phyloP scores from a whole-genome alignment of 2,797 vertebrate species.

The Enoplosus armatus region DNA sequence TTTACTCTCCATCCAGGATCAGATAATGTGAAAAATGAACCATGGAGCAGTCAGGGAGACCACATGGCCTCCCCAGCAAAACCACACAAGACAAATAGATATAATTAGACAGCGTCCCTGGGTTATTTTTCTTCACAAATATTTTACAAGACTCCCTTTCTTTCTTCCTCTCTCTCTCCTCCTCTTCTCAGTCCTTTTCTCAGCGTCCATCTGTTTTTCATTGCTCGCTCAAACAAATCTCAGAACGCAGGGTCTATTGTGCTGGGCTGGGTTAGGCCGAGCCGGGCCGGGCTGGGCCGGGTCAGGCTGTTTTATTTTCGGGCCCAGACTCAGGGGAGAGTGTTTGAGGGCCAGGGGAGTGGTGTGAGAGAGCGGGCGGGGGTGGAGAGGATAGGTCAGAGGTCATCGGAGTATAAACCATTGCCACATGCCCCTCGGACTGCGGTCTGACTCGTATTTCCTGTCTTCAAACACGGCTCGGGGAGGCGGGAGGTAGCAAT shows the following conservation, averaged over 20 bases:
- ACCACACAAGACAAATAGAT: conserved; percentile 86
- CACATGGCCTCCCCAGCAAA: conserved; percentile 80
- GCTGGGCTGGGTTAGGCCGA: conserved; percentile 62
- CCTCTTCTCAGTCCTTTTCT: conserved; percentile 74
- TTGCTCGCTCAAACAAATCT: conserved; percentile 86
- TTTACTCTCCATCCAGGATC: conserved; percentile 77
- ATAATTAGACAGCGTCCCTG: conserved; percentile 85
- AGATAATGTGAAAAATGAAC: conserved; percentile 87
- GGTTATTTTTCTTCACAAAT: conserved; percentile 92
- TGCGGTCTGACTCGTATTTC: conserved; percentile 93
- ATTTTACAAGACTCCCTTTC: conserved; percentile 88
- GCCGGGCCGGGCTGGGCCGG: conserved; percentile 64
- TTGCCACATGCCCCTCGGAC: conserved; percentile 91
- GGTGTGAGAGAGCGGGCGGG: conserved; percentile 81
- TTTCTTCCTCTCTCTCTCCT: conserved; percentile 69
- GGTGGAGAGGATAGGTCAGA: conserved; percentile 80
- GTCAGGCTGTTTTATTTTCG: conserved; percentile 72
- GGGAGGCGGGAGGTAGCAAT: conserved; percentile 87
- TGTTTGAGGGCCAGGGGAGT: conserved; percentile 81
- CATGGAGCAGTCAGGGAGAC: conserved; percentile 78
- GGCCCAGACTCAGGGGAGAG: conserved; percentile 70
- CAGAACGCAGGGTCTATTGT: conserved; percentile 73
- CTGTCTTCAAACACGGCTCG: conserved; percentile 88
- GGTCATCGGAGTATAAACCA: conserved; percentile 87
- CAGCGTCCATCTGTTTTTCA: conserved; percentile 89